Evolutionary conservation across 2,113 vertebrate species (phyloP), one percentile per base, ranked within the genome.

Genomic region (Eleginops maclovinus): DNA sequence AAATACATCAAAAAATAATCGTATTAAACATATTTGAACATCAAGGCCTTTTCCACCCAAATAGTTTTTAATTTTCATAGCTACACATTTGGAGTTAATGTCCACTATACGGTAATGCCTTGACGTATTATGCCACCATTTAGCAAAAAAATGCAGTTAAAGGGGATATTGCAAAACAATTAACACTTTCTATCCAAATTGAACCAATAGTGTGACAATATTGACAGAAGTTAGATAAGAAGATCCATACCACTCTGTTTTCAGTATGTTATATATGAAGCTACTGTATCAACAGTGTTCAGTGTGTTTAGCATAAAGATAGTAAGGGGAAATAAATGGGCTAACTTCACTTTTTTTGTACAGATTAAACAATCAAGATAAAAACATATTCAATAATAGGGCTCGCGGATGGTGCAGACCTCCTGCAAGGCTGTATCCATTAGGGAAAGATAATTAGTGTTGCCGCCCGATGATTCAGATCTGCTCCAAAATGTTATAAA

Each of bases 61-160:
- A 21, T 40, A n/a, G 17, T 59, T 59, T 59, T 16, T 36, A 59
- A 8, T 36, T 60, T 14, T n/a, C 58, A 17, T 2, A 3, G 17
- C 12, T 56, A 14, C 41, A 21, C 24, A 49, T 22, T 21, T 13
- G 9, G 16, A 1, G 49, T 41, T 53, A 53, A 67, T 22, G 17
- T 15, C 28, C 31, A 43, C 15, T 51, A 22, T 4, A 28, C 17
- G 21, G 21, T 6, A 16, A 22, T 40, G n/a, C 4, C 47, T 22
- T 6, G 9, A 9, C 31, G 40, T 40, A 36, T 21, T 31, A 58
- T 63, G 54, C 69, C 31, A 28, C 75, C 24, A 64, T 71, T 53
- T 31, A 31, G 26, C 43, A 36, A 5, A 36, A n/a, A 36, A 36
- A 36, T 36, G 31, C 31, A 36, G 31, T 36, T 36, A 36, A 8